Percentiles rank a stretch among this genome's conserved stretches.
phyloP scores from a whole-genome alignment of 2,113 vertebrate genomes.

The Trogon surrucura region DNA sequence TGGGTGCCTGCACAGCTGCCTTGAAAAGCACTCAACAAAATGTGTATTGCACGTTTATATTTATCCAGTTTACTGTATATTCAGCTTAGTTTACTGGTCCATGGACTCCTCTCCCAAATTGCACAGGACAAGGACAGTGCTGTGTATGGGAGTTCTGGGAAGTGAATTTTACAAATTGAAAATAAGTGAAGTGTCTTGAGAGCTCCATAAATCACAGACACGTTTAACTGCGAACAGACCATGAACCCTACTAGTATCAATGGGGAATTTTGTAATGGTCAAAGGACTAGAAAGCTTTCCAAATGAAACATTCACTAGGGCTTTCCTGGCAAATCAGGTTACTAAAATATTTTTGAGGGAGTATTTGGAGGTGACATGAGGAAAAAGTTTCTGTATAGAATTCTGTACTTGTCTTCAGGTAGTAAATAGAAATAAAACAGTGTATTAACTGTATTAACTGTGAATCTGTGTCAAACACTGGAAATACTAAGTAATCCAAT shows the following conservation, averaged over 20 bases:
- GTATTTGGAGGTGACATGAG: neutral
- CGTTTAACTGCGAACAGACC: neutral
- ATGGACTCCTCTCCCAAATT: neutral
- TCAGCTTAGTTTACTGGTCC: neutral
- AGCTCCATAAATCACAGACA: neutral
- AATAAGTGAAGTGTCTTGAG: neutral
- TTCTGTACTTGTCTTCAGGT: neutral
- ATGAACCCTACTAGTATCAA: neutral
- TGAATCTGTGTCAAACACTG: neutral
- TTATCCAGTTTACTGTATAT: neutral
- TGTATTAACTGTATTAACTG: neutral
- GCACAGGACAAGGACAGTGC: neutral
- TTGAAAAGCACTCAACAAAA: neutral
- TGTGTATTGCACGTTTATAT: neutral
- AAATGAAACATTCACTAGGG: neutral
- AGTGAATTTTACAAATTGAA: neutral
- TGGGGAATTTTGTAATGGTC: neutral
- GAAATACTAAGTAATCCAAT: neutral
- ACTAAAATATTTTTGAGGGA: neutral
- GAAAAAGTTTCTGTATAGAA: neutral
- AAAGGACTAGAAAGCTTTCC: neutral
- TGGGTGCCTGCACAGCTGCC: neutral
- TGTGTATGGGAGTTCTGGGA: neutral
- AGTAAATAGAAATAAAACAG: neutral
- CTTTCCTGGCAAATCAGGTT: neutral